Conservation (phyloP, 2,888 invertebrate species). For the Tenthredo mesomela region DNA sequence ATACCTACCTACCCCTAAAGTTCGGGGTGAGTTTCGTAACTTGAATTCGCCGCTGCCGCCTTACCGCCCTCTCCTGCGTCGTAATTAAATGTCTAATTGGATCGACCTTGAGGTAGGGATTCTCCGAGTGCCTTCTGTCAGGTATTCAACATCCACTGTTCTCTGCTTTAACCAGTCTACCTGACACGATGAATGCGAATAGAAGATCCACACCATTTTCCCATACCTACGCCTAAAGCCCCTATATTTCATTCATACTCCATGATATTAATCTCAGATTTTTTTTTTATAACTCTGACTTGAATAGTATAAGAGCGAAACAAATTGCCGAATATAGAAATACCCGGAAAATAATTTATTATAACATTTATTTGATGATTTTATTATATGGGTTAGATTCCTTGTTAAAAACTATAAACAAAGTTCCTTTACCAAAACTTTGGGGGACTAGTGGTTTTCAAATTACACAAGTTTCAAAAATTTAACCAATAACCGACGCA, state of each 20-base stretch:
- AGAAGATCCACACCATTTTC: neutral
- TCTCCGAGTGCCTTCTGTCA: conserved; percentile 39
- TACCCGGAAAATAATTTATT: neutral
- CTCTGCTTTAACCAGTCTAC: neutral
- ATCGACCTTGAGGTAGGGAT: conserved; percentile 31
- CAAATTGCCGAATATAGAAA: neutral
- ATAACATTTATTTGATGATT: neutral
- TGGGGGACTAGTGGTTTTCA: neutral
- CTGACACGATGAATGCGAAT: neutral
- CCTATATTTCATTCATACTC: neutral
- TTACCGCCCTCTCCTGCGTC: conserved; percentile 14
- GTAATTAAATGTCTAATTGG: conserved; percentile 51
- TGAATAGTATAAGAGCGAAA: neutral
- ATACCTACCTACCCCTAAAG: conserved; percentile 4
- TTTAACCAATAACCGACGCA: neutral
- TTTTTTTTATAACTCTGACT: neutral
- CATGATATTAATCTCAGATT: neutral
- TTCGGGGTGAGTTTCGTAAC: conserved; percentile 40
- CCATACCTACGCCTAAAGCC: neutral
- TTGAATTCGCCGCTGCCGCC: neutral
- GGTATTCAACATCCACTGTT: conserved; percentile 13
- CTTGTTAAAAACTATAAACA: neutral
- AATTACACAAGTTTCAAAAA: neutral
- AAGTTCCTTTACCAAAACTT: neutral
- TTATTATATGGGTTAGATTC: neutral